These are phyloP conservation scores for Ochropleura leucogaster DNA, from an alignment of 2,888 invertebrate species.

Conservation along the genomic window DNA sequence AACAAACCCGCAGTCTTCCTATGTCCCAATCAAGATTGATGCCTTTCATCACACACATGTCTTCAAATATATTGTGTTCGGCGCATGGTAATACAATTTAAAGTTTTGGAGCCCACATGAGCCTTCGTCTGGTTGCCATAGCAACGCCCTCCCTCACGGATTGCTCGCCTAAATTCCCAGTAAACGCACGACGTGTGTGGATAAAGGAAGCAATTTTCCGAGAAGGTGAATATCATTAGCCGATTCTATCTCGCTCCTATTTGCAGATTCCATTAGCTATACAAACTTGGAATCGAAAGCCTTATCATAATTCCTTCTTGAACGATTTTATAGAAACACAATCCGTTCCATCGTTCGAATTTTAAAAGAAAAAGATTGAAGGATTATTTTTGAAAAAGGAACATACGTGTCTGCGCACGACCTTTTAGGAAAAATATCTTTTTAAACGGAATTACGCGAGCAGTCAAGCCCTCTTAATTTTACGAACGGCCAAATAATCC, in stretches of 20 bases:
- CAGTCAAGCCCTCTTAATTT: conserved; percentile 34
- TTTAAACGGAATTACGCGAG: not conserved
- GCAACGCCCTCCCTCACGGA: conserved; percentile 84
- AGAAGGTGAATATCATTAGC: conserved; percentile 89
- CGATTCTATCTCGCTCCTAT: conserved; percentile 74
- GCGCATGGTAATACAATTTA: conserved; percentile 88
- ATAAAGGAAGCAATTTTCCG: conserved; percentile 88
- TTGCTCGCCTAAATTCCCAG: conserved; percentile 84
- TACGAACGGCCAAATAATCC: conserved; percentile 38
- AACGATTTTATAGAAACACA: conserved; percentile 48
- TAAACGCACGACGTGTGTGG: conserved; percentile 85
- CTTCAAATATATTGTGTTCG: conserved; percentile 81
- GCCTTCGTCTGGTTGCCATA: conserved; percentile 85
- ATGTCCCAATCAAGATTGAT: conserved; percentile 72
- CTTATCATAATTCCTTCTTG: conserved; percentile 64
- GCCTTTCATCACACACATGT: conserved; percentile 67
- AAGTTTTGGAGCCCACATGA: conserved; percentile 89
- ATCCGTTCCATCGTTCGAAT: conserved; percentile 14
- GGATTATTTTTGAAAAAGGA: not conserved
- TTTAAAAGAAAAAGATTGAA: conserved; percentile 22
- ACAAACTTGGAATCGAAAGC: conserved; percentile 66
- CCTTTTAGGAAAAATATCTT: conserved; percentile 21
- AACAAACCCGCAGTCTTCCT: not conserved
- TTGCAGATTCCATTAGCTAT: conserved; percentile 78
- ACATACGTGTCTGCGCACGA: conserved; percentile 13